phyloP scores from a whole-genome alignment of 2,888 invertebrate species.

The Choristoneura rosaceana region DNA sequence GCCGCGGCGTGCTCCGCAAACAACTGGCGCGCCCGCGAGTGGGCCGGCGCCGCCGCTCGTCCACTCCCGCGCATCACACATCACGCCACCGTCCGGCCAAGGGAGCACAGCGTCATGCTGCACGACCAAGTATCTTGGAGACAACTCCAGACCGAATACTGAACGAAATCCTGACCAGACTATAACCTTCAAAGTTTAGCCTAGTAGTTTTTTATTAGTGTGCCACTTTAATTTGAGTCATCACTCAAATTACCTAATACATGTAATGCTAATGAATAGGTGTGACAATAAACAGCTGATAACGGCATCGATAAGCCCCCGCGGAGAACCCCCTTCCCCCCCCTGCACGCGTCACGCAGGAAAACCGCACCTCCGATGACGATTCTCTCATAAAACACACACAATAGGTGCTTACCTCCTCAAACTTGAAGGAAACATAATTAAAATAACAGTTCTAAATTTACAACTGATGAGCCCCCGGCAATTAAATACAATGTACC shows the following conservation, averaged over 20 bases:
- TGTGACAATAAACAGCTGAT: conserved; percentile 10
- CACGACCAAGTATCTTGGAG: background rate
- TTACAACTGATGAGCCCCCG: background rate
- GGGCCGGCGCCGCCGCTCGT: background rate
- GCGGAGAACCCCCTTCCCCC: background rate
- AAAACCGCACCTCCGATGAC: background rate
- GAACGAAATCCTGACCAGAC: background rate
- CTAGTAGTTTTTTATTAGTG: background rate
- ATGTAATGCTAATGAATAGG: background rate
- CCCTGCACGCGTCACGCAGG: background rate
- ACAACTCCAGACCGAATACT: background rate
- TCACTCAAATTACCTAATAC: background rate
- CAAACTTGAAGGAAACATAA: background rate
- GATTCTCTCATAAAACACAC: background rate
- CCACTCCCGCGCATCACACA: background rate
- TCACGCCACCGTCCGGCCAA: background rate
- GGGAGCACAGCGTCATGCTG: background rate
- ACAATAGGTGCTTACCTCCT: background rate
- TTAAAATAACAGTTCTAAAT: background rate
- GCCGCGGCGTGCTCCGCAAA: background rate
- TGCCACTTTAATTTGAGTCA: background rate
- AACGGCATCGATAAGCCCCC: background rate
- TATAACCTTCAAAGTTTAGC: background rate
- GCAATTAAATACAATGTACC: background rate
- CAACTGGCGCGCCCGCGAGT: background rate